These are phyloP conservation scores for Triplophysa yarkandensis DNA, from an alignment of 2,797 vertebrate genomes.

Conservation along the genomic window DNA sequence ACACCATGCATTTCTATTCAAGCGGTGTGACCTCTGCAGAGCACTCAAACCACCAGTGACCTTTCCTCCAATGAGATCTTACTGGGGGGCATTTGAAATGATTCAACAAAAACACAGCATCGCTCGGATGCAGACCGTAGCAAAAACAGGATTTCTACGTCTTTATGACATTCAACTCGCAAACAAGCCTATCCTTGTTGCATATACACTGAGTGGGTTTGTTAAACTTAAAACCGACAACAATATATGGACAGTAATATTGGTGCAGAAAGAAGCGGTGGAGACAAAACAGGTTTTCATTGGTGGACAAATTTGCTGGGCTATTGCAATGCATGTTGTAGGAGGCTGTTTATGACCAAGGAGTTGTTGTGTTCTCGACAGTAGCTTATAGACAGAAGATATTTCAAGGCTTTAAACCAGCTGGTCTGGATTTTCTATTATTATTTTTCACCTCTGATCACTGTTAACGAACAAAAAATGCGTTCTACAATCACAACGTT, in stretches of 20 bases:
- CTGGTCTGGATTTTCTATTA: slow-evolving; percentile 24
- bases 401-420: slow-evolving; percentile 49
- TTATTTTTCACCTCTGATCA: background rate
- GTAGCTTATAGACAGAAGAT: slow-evolving; percentile 50
- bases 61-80: slow-evolving; percentile 47
- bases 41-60: slow-evolving; percentile 36
- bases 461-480: slow-evolving; percentile 1
- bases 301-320: slow-evolving; percentile 60
- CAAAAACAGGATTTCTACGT: slow-evolving; percentile 37
- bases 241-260: slow-evolving; percentile 79
- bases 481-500: slow-evolving; percentile 16
- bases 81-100: slow-evolving; percentile 36
- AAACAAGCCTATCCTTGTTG: slow-evolving; percentile 49
- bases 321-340: slow-evolving; percentile 36
- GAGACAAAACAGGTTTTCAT: slow-evolving; percentile 60
- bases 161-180: slow-evolving; percentile 30
- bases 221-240: slow-evolving; percentile 60
- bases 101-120: slow-evolving; percentile 37
- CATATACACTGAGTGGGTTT: slow-evolving; percentile 41
- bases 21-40: slow-evolving; percentile 42
- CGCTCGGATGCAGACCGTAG: slow-evolving; percentile 42
- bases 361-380: slow-evolving; percentile 58
- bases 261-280: slow-evolving; percentile 66
- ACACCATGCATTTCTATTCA: slow-evolving; percentile 51
- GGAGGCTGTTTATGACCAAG: slow-evolving; percentile 56